Percentiles rank a stretch among this genome's conserved stretches.
These are phyloP conservation scores for Habroteleia sp. DNA, from an alignment of 2,888 invertebrate species.

Conservation along the genomic window DNA sequence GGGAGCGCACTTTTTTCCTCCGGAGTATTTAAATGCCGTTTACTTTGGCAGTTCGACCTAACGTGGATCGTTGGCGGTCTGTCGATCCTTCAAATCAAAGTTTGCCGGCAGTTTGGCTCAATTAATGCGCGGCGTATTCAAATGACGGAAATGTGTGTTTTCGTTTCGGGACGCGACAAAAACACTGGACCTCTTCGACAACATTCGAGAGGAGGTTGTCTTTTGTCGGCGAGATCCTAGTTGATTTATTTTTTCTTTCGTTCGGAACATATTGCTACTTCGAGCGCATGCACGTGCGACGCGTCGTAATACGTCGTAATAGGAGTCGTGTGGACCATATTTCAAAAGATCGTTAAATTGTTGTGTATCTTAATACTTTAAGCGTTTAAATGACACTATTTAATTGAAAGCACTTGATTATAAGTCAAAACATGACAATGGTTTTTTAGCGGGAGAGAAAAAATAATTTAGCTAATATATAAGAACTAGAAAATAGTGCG, in stretches of 20 bases:
- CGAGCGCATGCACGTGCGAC: constrained; percentile 31
- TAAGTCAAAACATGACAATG: too few species aligned
- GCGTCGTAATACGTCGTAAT: constrained; percentile 25
- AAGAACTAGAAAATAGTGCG: too few species aligned
- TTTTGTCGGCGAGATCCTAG: constrained; percentile 37
- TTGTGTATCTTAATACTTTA: too few species aligned
- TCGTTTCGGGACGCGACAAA: constrained; percentile 40
- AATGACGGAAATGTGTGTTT: constrained; percentile 40
- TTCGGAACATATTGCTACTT: constrained; percentile 20
- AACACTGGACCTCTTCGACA: constrained; percentile 10
- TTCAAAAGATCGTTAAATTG: constrained; percentile 20
- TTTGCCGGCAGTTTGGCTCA: constrained; percentile 18
- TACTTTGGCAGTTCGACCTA: constrained; percentile 24
- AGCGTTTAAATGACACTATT: too few species aligned
- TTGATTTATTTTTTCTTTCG: constrained; percentile 49
- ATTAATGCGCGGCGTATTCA: constrained; percentile 50
- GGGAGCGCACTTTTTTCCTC: constrained; percentile 49
- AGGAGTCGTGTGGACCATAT: too few species aligned
- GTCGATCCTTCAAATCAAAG: constrained; percentile 49
- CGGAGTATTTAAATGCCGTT: constrained; percentile 62
- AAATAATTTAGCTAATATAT: too few species aligned
- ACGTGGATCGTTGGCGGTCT: not conserved
- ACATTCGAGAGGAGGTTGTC: constrained; percentile 16
- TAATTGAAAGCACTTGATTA: too few species aligned
- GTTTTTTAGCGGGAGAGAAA: too few species aligned